A percentile compares a stretch with the other conserved stretches of the same genome.
Evolutionary conservation across 2,113 vertebrate genomes (phyloP).

Genomic region (Rhinolophus sinicus): DNA sequence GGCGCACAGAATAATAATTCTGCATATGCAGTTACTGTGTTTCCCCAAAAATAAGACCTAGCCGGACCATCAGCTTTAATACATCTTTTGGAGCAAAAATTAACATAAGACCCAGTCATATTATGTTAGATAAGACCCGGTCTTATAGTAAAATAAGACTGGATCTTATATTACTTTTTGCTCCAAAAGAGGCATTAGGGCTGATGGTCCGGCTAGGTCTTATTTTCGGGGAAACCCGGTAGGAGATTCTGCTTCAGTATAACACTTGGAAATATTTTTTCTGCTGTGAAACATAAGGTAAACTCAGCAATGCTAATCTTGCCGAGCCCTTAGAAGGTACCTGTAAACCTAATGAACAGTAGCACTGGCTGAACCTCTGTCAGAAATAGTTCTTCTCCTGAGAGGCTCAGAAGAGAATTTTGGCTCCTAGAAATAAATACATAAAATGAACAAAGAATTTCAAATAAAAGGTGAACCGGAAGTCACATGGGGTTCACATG

Average conservation of each 20-base stretch:
- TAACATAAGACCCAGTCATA: too few species aligned
- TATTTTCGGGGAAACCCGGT: too few species aligned
- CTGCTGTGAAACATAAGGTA: neutral
- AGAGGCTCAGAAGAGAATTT: neutral
- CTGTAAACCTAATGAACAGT: neutral
- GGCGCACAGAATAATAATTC: neutral
- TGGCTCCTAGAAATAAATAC: neutral
- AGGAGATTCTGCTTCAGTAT: neutral
- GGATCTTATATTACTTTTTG: too few species aligned
- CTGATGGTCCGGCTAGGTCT: too few species aligned
- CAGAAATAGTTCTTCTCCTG: neutral
- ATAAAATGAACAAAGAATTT: neutral
- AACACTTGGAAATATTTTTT: neutral
- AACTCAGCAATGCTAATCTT: neutral
- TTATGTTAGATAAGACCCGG: too few species aligned
- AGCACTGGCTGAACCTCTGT: neutral
- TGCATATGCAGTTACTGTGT: neutral
- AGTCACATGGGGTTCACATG: neutral
- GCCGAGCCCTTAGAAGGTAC: neutral
- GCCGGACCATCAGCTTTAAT: too few species aligned
- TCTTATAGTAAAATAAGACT: too few species aligned
- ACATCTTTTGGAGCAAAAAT: too few species aligned
- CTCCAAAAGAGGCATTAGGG: too few species aligned
- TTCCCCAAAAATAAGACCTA: too few species aligned
- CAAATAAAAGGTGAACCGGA: neutral